These are phyloP conservation scores for Smittia sp. DNA, from an alignment of 2,888 invertebrate genomes.

Conservation along the genomic window DNA sequence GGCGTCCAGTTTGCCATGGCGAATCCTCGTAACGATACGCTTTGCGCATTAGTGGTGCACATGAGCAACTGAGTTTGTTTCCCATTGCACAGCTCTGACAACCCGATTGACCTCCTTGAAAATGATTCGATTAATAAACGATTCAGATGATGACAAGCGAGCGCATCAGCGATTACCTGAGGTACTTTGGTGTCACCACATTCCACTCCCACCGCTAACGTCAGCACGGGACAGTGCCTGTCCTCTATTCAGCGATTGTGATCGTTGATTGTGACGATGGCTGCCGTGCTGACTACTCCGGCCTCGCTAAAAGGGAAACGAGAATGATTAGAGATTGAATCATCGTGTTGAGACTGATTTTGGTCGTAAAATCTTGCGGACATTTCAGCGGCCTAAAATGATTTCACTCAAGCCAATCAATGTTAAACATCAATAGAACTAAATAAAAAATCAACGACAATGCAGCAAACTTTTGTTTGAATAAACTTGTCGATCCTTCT, in stretches of 20 bases:
- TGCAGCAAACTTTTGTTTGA: no score
- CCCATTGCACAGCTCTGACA: conserved; percentile 76
- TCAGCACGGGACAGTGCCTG: conserved; percentile 67
- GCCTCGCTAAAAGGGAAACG: conserved; percentile 58
- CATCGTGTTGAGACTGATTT: neutral
- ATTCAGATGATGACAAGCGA: conserved; percentile 22
- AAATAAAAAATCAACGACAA: no score
- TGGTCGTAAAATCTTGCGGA: neutral
- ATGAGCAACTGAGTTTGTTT: conserved; percentile 95
- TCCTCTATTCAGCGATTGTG: conserved; percentile 73
- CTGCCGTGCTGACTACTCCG: conserved; percentile 59
- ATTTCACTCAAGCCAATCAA: no score
- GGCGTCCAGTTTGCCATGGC: conserved; percentile 87
- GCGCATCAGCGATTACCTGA: conserved; percentile 56
- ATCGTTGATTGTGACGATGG: conserved; percentile 67
- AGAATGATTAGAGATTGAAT: neutral
- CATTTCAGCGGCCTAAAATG: neutral
- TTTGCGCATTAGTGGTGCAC: conserved; percentile 94
- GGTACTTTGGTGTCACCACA: conserved; percentile 80
- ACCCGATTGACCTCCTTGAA: conserved; percentile 52
- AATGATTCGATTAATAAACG: conserved; percentile 17
- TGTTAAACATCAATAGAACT: no score
- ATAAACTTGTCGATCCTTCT: no score
- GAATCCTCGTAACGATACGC: conserved; percentile 95
- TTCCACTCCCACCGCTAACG: conserved; percentile 56